These are phyloP conservation scores for Lepidochrysops patricia DNA, from an alignment of 2,888 invertebrate genomes.

Conservation along the genomic window DNA sequence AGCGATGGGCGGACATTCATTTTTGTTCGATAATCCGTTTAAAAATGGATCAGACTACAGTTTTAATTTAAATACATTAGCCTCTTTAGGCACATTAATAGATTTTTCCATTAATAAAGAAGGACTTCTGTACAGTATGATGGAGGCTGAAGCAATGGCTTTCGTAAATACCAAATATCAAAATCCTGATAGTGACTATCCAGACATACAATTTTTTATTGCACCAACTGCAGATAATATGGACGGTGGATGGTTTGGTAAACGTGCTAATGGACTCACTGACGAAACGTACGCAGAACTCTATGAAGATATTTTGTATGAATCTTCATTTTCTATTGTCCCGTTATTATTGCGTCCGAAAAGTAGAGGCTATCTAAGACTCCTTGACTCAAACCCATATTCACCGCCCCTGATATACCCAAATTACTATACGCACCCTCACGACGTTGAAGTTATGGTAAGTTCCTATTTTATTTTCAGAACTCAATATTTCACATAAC, in stretches of 20 bases:
- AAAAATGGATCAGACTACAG: conserved; percentile 75
- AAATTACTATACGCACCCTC: conserved; percentile 85
- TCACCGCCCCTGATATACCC: conserved; percentile 89
- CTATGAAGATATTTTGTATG: conserved; percentile 81
- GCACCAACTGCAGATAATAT: conserved; percentile 83
- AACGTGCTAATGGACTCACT: conserved; percentile 78
- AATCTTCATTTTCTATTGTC: conserved; percentile 79
- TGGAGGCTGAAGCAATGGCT: conserved; percentile 86
- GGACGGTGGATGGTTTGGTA: conserved; percentile 84
- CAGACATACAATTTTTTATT: conserved; percentile 86
- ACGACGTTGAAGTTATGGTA: conserved; percentile 83
- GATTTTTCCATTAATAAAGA: conserved; percentile 75
- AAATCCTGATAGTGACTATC: conserved; percentile 79
- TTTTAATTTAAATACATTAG: conserved; percentile 79
- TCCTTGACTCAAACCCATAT: conserved; percentile 80
- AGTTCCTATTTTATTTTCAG: conserved; percentile 29
- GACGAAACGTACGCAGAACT: conserved; percentile 79
- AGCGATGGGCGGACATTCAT: conserved; percentile 85
- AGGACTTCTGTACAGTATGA: conserved; percentile 83
- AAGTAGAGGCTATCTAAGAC: conserved; percentile 79
- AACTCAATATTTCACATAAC: no score
- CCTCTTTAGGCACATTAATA: conserved; percentile 75
- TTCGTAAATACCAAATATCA: conserved; percentile 84
- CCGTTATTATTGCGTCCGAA: conserved; percentile 83
- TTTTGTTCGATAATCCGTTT: conserved; percentile 78